Evolutionary conservation across 2,113 vertebrate species (phyloP).

Genomic region (Scopus umbretta): DNA sequence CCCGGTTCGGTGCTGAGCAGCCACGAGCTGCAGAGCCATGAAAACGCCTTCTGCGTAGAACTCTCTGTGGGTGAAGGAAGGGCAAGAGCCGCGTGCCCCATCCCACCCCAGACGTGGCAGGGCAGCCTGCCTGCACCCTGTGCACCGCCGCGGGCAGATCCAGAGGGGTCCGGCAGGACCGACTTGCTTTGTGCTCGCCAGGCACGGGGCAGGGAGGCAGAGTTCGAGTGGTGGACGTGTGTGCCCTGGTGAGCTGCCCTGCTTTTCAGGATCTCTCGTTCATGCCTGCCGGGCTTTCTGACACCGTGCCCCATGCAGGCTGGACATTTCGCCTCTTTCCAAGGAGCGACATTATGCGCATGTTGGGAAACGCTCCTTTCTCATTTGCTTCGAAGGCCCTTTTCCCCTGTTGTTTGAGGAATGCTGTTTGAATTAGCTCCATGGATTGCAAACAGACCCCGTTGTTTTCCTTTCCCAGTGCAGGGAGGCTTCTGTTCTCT

Average conservation of each 20-base stretch:
- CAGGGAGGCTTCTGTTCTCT: conserved; percentile 61
- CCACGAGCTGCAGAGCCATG: not conserved
- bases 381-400: conserved; percentile 8
- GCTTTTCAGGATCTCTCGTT: not conserved
- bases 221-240: not conserved
- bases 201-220: not conserved
- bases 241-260: accelerated
- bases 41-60: accelerated
- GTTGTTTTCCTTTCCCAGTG: conserved; percentile 64
- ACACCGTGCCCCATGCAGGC: accelerated
- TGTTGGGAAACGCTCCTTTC: conserved; percentile 2
- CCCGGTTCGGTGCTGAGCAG: not conserved
- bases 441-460: conserved; percentile 58
- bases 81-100: accelerated
- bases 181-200: accelerated
- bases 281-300: not conserved
- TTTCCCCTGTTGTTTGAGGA: conserved; percentile 57
- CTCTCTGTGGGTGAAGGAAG: not conserved
- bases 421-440: conserved; percentile 65
- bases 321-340: not conserved
- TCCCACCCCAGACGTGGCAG: accelerated
- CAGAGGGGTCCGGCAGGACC: not conserved
- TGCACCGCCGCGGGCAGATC: accelerated
- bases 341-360: not conserved
- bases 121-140: not conserved